Conservation (phyloP, 2,888 invertebrate species). For the Macaria notata region DNA sequence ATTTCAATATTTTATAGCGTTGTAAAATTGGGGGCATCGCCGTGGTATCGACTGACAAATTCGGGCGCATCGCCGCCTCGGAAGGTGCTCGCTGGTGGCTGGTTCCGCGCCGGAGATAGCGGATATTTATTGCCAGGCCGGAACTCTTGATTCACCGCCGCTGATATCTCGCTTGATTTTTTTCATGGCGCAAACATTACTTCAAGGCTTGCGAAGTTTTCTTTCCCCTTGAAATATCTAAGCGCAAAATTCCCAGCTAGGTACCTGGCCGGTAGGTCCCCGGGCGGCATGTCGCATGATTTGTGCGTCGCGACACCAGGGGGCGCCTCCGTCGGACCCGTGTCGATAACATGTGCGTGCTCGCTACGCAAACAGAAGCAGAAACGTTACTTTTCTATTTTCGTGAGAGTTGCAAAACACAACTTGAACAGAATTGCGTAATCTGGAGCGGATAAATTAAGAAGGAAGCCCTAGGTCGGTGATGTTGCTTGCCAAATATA, state of each 20-base stretch:
- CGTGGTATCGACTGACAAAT: conserved; percentile 52
- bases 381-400: conserved; percentile 11
- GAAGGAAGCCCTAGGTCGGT: background rate
- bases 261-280: conserved; percentile 10
- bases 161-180: conserved; percentile 17
- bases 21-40: conserved; percentile 65
- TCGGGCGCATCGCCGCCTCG: conserved; percentile 49
- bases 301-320: conserved; percentile 63
- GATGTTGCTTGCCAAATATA: no score
- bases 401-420: conserved; percentile 9
- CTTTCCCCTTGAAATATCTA: background rate
- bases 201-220: background rate
- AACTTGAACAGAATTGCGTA: background rate
- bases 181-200: conserved; percentile 9
- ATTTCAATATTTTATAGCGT: conserved; percentile 79
- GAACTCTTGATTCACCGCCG: conserved; percentile 16
- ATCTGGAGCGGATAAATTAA: background rate
- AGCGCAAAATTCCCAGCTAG: background rate
- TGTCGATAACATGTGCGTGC: conserved; percentile 64
- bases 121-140: conserved; percentile 22
- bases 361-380: conserved; percentile 42
- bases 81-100: conserved; percentile 37
- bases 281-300: conserved; percentile 63
- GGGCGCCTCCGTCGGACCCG: conserved; percentile 49
- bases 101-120: conserved; percentile 29